Percentiles rank a stretch among this genome's conserved stretches.
phyloP scores from a whole-genome alignment of 2,113 vertebrate genomes.

The Neolamprologus hecqui region DNA sequence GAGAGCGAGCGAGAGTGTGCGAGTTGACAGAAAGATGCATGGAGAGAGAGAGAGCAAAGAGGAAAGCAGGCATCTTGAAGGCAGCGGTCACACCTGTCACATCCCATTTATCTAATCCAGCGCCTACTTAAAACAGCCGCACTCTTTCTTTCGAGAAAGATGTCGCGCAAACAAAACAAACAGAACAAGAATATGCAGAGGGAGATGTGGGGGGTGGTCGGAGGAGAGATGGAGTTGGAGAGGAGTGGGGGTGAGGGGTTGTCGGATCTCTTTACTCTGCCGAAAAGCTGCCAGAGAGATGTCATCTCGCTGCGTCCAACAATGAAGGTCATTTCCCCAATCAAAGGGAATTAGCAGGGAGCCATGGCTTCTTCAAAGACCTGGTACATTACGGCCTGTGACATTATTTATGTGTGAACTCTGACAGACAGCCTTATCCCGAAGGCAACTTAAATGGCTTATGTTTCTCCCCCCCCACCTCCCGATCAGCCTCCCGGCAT shows the following conservation, averaged over 20 bases:
- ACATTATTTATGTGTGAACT: slow-evolving; percentile 44
- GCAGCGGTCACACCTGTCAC: slow-evolving; percentile 79
- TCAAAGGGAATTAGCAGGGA: slow-evolving; percentile 54
- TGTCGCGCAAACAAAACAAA: slow-evolving; percentile 69
- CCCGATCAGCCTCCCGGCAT: slow-evolving; percentile 2
- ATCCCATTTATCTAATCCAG: slow-evolving; percentile 80
- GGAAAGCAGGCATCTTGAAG: slow-evolving; percentile 72
- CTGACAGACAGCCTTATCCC: slow-evolving; percentile 48
- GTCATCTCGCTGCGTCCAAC: slow-evolving; percentile 56
- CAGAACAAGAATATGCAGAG: slow-evolving; percentile 43
- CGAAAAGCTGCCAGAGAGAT: slow-evolving; percentile 47
- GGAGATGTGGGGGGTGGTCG: neutral
- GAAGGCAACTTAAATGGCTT: slow-evolving; percentile 51
- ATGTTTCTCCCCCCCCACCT: neutral
- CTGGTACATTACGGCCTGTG: slow-evolving; percentile 31
- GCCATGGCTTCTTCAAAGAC: slow-evolving; percentile 47
- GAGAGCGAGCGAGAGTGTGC: neutral
- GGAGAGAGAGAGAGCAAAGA: slow-evolving; percentile 21
- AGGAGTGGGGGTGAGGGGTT: neutral
- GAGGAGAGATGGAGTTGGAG: neutral
- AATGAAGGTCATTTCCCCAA: slow-evolving; percentile 66
- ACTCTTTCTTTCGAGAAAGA: slow-evolving; percentile 65
- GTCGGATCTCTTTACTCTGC: slow-evolving; percentile 21
- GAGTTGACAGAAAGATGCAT: slow-evolving; percentile 25
- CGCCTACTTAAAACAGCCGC: slow-evolving; percentile 73